Conservation (phyloP, 2,797 vertebrate species). For the Syndactyla subalaris region DNA sequence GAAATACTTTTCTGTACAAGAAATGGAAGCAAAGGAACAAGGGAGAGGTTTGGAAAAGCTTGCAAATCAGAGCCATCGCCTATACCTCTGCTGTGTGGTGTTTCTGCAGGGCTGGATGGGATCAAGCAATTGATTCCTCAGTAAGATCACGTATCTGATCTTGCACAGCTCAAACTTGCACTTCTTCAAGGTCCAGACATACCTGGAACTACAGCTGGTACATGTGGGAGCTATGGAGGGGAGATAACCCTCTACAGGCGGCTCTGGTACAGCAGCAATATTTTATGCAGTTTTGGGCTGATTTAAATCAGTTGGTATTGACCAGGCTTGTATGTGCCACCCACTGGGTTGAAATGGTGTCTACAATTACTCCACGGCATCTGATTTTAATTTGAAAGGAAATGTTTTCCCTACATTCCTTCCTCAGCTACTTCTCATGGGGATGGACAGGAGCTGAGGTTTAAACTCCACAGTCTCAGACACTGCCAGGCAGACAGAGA, state of each 20-base stretch:
- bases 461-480: background rate
- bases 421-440: background rate
- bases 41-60: background rate
- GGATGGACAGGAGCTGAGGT: background rate
- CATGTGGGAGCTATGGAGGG: background rate
- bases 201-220: accelerated
- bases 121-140: background rate
- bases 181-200: background rate
- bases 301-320: background rate
- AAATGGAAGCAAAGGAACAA: background rate
- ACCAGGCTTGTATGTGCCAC: background rate
- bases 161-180: background rate
- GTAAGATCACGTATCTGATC: background rate
- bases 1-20: background rate
- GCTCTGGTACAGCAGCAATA: background rate
- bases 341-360: background rate
- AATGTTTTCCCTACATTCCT: background rate
- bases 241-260: background rate
- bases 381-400: background rate
- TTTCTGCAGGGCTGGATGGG: background rate
- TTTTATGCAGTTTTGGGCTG: background rate
- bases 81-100: background rate
- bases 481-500: background rate
- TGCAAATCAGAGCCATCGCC: background rate
- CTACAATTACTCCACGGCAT: background rate